Evolutionary conservation across 1,140 invertebrate genomes (phyloP).

Genomic region (Cheumatopsyche charites): DNA sequence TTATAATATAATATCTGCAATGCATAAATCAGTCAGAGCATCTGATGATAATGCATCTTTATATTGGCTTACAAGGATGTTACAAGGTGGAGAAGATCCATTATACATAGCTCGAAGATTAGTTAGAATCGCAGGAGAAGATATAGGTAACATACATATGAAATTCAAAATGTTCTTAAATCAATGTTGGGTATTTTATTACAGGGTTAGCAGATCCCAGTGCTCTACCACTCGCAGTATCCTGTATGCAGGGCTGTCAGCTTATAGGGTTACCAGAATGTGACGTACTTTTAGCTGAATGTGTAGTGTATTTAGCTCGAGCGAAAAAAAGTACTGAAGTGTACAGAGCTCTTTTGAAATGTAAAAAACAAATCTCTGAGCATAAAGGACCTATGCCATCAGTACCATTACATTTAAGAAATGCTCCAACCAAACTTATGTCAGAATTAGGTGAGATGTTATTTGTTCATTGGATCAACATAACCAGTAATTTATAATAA

Average conservation of each 20-base stretch:
- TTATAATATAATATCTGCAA: conserved; percentile 82
- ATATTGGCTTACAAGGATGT: conserved; percentile 83
- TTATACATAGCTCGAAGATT: conserved; percentile 80
- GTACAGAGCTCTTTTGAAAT: conserved; percentile 69
- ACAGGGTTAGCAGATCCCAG: conserved; percentile 64
- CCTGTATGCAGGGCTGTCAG: conserved; percentile 79
- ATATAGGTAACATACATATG: conserved; percentile 59
- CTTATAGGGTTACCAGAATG: conserved; percentile 83
- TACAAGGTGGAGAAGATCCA: conserved; percentile 83
- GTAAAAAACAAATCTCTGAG: conserved; percentile 65
- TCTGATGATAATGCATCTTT: conserved; percentile 81
- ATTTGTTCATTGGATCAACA: neutral
- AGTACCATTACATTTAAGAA: conserved; percentile 78
- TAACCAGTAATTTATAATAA: conserved; percentile 1
- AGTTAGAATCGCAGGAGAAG: conserved; percentile 78
- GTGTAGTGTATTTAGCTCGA: conserved; percentile 75
- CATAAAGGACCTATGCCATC: conserved; percentile 73
- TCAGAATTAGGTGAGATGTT: conserved; percentile 66
- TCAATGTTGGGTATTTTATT: conserved; percentile 3
- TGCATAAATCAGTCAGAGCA: conserved; percentile 86
- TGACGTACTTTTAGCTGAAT: conserved; percentile 78
- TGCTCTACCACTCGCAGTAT: conserved; percentile 68
- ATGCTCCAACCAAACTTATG: conserved; percentile 82
- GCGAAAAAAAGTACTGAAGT: conserved; percentile 78
- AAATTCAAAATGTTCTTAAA: neutral